A percentile compares a stretch with the other conserved stretches of the same genome.
Evolutionary conservation across 2,797 vertebrate genomes (phyloP).

Genomic region (Morus bassanus): DNA sequence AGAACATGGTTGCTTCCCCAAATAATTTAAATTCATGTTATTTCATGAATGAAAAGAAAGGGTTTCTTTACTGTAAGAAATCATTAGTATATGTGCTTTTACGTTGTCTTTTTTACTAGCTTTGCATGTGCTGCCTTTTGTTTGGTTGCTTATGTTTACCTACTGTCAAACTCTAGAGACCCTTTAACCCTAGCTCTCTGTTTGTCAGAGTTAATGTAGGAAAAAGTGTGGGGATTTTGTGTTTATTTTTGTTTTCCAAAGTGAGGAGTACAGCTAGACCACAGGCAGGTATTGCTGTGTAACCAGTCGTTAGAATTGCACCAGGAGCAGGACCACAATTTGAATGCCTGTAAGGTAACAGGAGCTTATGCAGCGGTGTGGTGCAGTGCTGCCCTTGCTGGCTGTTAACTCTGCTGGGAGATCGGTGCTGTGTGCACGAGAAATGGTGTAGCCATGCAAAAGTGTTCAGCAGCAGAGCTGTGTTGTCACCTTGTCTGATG

Average conservation of each 20-base stretch:
- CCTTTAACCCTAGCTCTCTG: background rate
- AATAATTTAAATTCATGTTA: background rate
- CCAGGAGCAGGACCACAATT: background rate
- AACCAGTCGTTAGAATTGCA: background rate
- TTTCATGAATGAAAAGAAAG: background rate
- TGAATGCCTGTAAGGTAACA: background rate
- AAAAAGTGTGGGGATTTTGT: background rate
- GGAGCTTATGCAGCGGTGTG: background rate
- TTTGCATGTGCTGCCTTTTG: background rate
- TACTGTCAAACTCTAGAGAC: background rate
- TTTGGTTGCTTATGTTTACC: background rate
- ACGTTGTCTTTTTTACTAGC: background rate
- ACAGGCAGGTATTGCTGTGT: background rate
- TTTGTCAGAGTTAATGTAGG: background rate
- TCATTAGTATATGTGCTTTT: background rate
- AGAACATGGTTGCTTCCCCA: background rate
- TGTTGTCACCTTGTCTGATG: background rate
- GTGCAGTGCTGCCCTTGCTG: background rate
- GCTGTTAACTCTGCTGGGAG: background rate
- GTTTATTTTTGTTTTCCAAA: background rate
- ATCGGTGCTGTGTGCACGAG: rapidly evolving
- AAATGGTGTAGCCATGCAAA: background rate
- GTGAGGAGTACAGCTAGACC: background rate
- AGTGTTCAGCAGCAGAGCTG: background rate
- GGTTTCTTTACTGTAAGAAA: background rate